Conservation (phyloP, 2,797 vertebrate genomes). For the Semotilus atromaculatus region DNA sequence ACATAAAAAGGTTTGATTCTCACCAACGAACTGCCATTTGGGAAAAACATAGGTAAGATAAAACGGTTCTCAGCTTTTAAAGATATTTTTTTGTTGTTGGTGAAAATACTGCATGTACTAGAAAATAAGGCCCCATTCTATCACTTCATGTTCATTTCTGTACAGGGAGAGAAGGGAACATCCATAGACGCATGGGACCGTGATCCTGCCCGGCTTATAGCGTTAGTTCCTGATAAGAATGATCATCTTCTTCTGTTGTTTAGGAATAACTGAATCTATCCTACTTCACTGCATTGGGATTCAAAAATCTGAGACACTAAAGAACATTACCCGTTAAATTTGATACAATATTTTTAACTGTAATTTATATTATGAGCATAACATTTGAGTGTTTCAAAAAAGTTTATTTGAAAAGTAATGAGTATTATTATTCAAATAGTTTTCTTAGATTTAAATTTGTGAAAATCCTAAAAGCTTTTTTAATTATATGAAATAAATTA, state of each 20-base stretch:
- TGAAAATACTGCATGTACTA: background rate
- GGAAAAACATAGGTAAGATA: background rate
- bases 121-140: background rate
- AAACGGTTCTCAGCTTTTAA: background rate
- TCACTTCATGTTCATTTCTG: background rate
- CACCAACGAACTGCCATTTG: background rate
- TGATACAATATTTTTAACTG: background rate
- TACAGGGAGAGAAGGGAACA: no score
- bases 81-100: background rate
- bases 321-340: background rate
- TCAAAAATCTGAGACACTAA: background rate
- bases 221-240: background rate
- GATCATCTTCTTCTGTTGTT: background rate
- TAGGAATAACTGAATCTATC: conserved; percentile 7
- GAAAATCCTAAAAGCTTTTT: background rate
- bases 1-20: background rate
- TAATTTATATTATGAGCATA: background rate
- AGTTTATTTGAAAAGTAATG: background rate
- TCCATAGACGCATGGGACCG: background rate
- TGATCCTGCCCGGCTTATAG: background rate
- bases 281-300: background rate
- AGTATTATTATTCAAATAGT: background rate
- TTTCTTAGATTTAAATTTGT: background rate
- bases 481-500: no score
- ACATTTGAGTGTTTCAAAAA: background rate